Base-by-base conservation (phyloP, 1,140 invertebrate species). In the Halesus radiatus region DNA sequence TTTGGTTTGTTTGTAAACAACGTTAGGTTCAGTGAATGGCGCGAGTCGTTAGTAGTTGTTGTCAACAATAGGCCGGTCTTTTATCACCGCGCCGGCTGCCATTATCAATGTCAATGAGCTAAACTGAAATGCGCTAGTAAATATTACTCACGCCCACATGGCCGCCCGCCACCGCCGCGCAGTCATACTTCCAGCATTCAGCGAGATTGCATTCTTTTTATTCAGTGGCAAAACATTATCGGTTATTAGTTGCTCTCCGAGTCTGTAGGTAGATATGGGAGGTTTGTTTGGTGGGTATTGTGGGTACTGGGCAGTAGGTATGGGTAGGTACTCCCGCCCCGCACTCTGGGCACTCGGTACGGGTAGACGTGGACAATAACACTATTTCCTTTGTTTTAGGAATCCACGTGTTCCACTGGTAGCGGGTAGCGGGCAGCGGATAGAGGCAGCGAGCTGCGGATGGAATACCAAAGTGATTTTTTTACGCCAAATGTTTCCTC, bases 141-240 rank as follows among this genome's bases (percentile, higher is more conserved):
- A 72, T 53, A 72, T 72, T 72, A 72, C 68, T 72, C 68, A 72
- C 68, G 68, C 68, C 68, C 68, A 72, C 68, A 72, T 72, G 68
- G 68, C 10, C 64, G 16, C 3, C 23, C 26, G 23, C 6, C 29
- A n/a, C 62, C 22, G 45, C n/a, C n/a, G 20, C 16, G n/a, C n/a
- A n/a, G n/a, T n/a, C 37, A 13, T 45, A 13, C 37, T 45, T 45
- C 37, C 1, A 45, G 37, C 37, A 45, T 32, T 32, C 32, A 32
- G 6, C 5, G 32, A 6, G 32, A 32, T 32, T 32, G 32, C 32
- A 32, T 45, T 45, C 5, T 45, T 37, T 45, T 45, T 13, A 37
- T 37, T 45, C 37, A 45, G 37, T 45, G 37, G 8, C 10, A 45
- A 45, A 45, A 10, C 0, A 45, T 32, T 32, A 32, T 32, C 7